Evolutionary conservation across 2,113 vertebrate genomes (phyloP), one percentile per base, ranked within the genome.

Genomic region (Vidua macroura): DNA sequence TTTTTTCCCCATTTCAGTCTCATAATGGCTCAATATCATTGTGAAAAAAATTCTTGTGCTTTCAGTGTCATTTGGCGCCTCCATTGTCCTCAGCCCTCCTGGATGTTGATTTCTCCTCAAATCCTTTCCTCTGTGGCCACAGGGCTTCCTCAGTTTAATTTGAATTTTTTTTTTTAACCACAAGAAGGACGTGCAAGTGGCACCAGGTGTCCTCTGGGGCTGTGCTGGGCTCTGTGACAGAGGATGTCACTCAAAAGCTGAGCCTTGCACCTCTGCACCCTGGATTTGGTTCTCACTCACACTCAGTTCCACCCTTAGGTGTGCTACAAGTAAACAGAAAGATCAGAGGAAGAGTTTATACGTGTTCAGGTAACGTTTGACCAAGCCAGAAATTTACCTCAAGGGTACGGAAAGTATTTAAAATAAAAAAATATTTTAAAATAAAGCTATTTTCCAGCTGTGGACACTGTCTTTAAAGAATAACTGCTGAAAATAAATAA

Each of bases 151-250:
- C 37, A 6, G 18, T 73, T 83, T 64, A 35, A 35, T 33, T 19
- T 20, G 35, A 22, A 10, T 63, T 88, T 83, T n/a, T 31, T 63
- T 88, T 83, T n/a, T 31, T 70, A 56, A 3, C 44, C 39, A 7
- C 30, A 13, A 19, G 60, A 43, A 77, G 0, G 1, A 53, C 0
- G 0, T 37, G 51, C 8, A 49, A 24, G 44, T 12, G 55, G 6
- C 49, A 23, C 46, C 41, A 58, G 51, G 25, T 27, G 35, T 31
- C 6, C 44, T 48, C 18, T 2, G 55, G 76, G 20, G 22, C 27
- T 49, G 39, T 28, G 16, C 46, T 52, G 41, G 28, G 35, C 21
- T 33, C 72, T 35, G 8, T 2, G 14, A 22, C 10, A 63, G 33
- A 11, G 6, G 35, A 14, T 22, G 18, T 33, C 8, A n/a, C 41